Evolutionary conservation across 1,140 invertebrate species (phyloP).

Genomic region (Cyclargus thomasi): DNA sequence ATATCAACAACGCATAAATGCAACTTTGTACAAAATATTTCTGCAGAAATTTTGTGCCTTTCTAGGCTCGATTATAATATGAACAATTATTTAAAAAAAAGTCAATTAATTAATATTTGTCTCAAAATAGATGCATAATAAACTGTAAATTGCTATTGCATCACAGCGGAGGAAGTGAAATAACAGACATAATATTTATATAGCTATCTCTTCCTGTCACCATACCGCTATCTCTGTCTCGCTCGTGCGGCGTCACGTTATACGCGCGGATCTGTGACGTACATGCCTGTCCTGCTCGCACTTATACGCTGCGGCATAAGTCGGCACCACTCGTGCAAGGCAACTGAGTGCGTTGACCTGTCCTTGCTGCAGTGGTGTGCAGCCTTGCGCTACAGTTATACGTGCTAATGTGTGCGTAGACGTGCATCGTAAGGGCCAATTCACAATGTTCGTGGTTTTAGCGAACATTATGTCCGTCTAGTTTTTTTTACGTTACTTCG

Average conservation of each 20-base stretch:
- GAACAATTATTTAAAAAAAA: constrained; percentile 29
- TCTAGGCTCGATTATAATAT: background rate
- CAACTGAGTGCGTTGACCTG: constrained; percentile 72
- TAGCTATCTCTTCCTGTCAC: constrained; percentile 53
- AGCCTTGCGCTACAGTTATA: constrained; percentile 73
- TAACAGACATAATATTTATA: constrained; percentile 74
- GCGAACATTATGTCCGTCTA: background rate
- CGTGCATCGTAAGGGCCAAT: constrained; percentile 62
- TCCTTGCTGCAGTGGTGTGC: constrained; percentile 70
- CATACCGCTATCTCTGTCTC: constrained; percentile 52
- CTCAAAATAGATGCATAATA: constrained; percentile 65
- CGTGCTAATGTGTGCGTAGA: constrained; percentile 49
- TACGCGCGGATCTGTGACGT: constrained; percentile 38
- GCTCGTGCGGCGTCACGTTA: constrained; percentile 41
- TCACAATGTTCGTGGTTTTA: constrained; percentile 38
- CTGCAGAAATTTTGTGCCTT: background rate
- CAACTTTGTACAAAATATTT: too few relatives aligned
- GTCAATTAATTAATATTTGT: constrained; percentile 53
- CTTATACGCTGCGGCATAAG: constrained; percentile 35
- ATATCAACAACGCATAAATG: too few relatives aligned
- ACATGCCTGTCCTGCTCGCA: constrained; percentile 39
- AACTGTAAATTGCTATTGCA: constrained; percentile 69
- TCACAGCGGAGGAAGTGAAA: constrained; percentile 73
- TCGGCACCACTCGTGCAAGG: constrained; percentile 61
- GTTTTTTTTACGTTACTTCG: background rate